phyloP scores from a whole-genome alignment of 2,797 vertebrate species.

The Rallus crepitans region DNA sequence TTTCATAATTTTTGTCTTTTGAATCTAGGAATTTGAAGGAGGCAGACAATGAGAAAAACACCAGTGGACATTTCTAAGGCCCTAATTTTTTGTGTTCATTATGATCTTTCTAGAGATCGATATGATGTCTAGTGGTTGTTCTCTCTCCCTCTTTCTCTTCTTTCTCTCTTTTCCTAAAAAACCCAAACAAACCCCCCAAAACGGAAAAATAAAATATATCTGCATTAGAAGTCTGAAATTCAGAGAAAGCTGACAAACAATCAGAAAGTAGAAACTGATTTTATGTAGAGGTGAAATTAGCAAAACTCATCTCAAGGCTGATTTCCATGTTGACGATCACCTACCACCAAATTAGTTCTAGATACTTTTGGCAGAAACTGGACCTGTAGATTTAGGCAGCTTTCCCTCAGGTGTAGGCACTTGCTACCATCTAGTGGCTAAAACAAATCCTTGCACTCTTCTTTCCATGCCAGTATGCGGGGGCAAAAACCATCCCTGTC shows the following conservation, averaged over 20 bases:
- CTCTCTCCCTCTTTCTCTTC: not conserved
- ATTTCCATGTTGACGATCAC: not conserved
- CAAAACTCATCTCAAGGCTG: not conserved
- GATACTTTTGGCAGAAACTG: not conserved
- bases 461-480: not conserved
- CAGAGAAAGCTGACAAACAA: not conserved
- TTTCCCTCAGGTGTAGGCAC: not conserved
- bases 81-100: not conserved
- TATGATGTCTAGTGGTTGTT: not conserved
- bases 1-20: not conserved
- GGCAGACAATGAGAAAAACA: not conserved
- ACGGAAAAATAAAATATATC: fast-evolving
- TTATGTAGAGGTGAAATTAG: not conserved
- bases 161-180: not conserved
- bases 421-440: constrained; percentile 75
- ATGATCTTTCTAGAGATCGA: not conserved
- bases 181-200: not conserved
- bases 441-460: not conserved
- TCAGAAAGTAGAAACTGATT: not conserved
- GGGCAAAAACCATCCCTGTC: fast-evolving
- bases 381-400: not conserved
- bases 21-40: not conserved
- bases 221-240: not conserved
- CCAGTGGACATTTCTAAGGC: not conserved
- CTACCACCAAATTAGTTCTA: not conserved